Percentiles rank a stretch among this genome's conserved stretches.
phyloP scores from a whole-genome alignment of 2,888 invertebrate genomes.

The Papilio protenor region DNA sequence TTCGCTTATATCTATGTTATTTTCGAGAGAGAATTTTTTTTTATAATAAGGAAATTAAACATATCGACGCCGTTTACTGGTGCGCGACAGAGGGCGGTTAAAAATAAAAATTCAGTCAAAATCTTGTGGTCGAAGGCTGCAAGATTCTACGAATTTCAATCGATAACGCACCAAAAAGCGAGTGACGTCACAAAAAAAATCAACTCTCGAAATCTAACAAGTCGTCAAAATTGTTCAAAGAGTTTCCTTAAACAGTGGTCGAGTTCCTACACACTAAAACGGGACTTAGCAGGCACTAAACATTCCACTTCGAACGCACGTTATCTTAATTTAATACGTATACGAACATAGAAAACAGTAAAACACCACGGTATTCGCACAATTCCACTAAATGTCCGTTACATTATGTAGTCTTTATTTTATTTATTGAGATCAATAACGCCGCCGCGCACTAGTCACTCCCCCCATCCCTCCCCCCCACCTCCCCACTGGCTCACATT shows the following conservation, averaged over 20 bases:
- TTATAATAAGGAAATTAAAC: constrained; percentile 47
- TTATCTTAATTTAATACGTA: constrained; percentile 54
- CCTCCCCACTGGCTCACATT: no score
- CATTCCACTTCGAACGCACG: constrained; percentile 55
- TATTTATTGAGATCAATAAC: constrained; percentile 81
- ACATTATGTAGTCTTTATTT: constrained; percentile 74
- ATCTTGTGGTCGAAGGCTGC: constrained; percentile 59
- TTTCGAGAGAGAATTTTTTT: constrained; percentile 69
- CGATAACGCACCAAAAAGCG: constrained; percentile 45
- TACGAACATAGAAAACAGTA: constrained; percentile 78
- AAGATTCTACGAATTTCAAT: constrained; percentile 66
- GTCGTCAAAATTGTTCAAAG: constrained; percentile 74
- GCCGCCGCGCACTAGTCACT: constrained; percentile 67
- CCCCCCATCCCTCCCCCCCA: constrained; percentile 20
- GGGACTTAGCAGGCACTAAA: constrained; percentile 81
- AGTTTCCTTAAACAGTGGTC: constrained; percentile 72
- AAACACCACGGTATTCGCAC: constrained; percentile 76
- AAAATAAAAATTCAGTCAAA: constrained; percentile 62
- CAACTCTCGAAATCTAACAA: constrained; percentile 68
- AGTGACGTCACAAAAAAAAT: constrained; percentile 55
- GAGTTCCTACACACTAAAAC: constrained; percentile 67
- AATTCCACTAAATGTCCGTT: constrained; percentile 81
- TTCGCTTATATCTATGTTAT: constrained; percentile 69
- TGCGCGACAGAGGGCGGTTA: constrained; percentile 22
- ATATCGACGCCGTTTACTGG: constrained; percentile 40